phyloP scores from a whole-genome alignment of 1,140 invertebrate species.

The Oncopeltus fasciatus region DNA sequence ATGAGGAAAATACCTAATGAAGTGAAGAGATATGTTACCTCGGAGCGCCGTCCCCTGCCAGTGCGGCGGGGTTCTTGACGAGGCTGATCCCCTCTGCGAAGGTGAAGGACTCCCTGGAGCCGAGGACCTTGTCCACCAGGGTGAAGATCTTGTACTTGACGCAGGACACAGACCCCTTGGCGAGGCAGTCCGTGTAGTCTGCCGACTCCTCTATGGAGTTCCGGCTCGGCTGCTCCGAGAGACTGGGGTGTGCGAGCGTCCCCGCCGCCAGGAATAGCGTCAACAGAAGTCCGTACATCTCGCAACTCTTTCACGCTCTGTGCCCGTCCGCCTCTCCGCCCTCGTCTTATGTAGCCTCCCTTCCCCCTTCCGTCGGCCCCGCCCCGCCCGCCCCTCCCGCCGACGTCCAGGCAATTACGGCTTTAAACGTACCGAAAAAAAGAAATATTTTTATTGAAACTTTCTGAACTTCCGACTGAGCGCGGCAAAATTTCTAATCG shows the following conservation, averaged over 20 bases:
- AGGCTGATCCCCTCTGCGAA: constrained; percentile 66
- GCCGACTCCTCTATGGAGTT: background rate
- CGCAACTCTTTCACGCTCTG: background rate
- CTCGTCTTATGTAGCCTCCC: background rate
- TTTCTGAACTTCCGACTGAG: too few species aligned
- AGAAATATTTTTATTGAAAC: too few species aligned
- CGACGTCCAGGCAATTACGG: too few species aligned
- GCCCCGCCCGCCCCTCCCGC: too few species aligned
- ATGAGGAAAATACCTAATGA: too few species aligned
- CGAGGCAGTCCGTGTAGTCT: constrained; percentile 53
- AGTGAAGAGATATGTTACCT: too few species aligned
- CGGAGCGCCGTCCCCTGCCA: constrained; percentile 49
- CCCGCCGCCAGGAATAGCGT: background rate
- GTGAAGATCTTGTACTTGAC: constrained; percentile 72
- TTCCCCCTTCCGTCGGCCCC: background rate
- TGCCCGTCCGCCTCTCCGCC: background rate
- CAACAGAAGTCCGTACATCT: background rate
- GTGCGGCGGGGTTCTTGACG: constrained; percentile 49
- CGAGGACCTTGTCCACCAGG: constrained; percentile 64
- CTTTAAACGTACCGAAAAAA: too few species aligned
- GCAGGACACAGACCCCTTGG: constrained; percentile 64
- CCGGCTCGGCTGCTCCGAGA: background rate
- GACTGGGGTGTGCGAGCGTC: background rate
- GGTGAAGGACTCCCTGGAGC: constrained; percentile 57
- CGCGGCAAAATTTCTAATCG: too few species aligned